phyloP scores from a whole-genome alignment of 2,888 invertebrate genomes.

The Barypeithes pellucidus region DNA sequence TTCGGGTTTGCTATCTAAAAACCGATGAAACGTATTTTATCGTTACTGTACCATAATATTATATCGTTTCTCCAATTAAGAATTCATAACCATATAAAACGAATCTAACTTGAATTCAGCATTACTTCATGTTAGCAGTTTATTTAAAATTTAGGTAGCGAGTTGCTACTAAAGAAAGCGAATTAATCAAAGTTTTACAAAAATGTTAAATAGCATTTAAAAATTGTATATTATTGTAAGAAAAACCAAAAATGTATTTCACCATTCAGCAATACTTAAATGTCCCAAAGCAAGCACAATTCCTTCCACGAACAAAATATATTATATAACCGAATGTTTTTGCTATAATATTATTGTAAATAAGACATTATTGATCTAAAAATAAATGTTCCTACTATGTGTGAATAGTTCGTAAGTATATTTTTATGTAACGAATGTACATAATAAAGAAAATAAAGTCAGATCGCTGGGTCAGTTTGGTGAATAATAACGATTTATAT shows the following conservation, averaged over 20 bases:
- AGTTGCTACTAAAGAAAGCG: neutral
- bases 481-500: too few species aligned
- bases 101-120: too few species aligned
- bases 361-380: conserved; percentile 58
- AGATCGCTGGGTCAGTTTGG: conserved; percentile 17
- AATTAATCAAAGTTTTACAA: conserved; percentile 4
- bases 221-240: conserved; percentile 15
- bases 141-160: neutral
- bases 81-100: too few species aligned
- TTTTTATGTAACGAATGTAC: conserved; percentile 60
- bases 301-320: conserved; percentile 56
- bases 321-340: conserved; percentile 54
- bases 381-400: conserved; percentile 65
- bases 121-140: neutral
- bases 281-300: conserved; percentile 60
- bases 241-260: conserved; percentile 48
- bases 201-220: conserved; percentile 5
- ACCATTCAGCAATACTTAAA: conserved; percentile 54
- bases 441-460: conserved; percentile 46
- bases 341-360: conserved; percentile 59
- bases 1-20: too few species aligned
- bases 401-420: conserved; percentile 62
- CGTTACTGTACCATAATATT: too few species aligned
- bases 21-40: too few species aligned
- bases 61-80: too few species aligned